Percentiles rank a stretch among this genome's conserved stretches.
These are phyloP conservation scores for Suillia variegata DNA, from an alignment of 2,888 invertebrate genomes.

Conservation along the genomic window DNA sequence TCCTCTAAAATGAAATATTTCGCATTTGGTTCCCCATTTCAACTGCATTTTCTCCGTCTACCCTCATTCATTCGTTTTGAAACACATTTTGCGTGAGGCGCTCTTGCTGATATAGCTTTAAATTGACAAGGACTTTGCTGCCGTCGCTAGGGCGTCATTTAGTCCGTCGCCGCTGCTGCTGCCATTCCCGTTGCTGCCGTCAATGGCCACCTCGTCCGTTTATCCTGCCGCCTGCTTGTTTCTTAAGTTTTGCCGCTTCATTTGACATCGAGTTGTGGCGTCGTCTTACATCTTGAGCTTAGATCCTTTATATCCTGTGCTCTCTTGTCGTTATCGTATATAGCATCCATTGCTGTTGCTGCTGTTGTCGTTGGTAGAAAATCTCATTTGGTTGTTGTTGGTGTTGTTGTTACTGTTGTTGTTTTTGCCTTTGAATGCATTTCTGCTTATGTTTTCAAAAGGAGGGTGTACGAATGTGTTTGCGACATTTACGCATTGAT, in stretches of 20 bases:
- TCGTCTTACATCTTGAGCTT: conserved; percentile 10
- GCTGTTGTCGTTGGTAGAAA: conserved; percentile 21
- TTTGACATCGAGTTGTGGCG: conserved; percentile 42
- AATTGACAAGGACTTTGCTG: conserved; percentile 15
- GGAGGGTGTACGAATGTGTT: conserved; percentile 37
- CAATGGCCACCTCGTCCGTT: not conserved
- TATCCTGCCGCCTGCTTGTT: conserved; percentile 33
- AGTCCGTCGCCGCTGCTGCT: conserved; percentile 30
- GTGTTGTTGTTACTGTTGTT: not conserved
- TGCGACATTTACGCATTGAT: conserved; percentile 53
- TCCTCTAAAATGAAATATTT: conserved; percentile 59
- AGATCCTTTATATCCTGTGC: conserved; percentile 11
- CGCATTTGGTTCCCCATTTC: conserved; percentile 37
- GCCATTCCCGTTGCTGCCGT: not conserved
- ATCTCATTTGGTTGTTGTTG: conserved; percentile 13
- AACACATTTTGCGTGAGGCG: not conserved
- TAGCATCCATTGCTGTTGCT: not conserved
- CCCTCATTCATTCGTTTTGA: not conserved
- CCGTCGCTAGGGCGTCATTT: conserved; percentile 58
- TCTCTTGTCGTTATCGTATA: not conserved
- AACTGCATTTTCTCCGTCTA: conserved; percentile 2
- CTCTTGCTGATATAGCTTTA: conserved; percentile 5
- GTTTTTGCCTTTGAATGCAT: not conserved
- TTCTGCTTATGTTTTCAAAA: not conserved
- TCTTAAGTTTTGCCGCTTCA: conserved; percentile 53